These are phyloP conservation scores for Tangara arthus DNA, from an alignment of 2,797 vertebrate species.

Conservation along the genomic window DNA sequence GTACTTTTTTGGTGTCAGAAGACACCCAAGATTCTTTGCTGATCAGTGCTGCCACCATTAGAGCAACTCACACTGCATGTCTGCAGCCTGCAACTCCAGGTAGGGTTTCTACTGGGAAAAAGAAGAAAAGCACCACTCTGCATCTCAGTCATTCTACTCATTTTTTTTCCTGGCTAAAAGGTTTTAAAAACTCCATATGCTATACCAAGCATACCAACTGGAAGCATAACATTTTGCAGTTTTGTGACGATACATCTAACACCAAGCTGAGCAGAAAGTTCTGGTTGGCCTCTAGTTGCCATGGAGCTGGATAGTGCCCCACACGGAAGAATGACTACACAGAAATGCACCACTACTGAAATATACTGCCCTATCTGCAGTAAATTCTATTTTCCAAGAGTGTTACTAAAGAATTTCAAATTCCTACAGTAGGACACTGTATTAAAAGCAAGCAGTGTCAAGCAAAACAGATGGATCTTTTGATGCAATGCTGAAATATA, in stretches of 20 bases:
- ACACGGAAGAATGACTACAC: neutral
- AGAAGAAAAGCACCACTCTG: neutral
- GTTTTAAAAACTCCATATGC: neutral
- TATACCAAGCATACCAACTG: neutral
- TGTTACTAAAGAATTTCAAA: neutral
- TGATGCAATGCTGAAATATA: neutral
- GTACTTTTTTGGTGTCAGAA: neutral
- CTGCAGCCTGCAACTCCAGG: neutral
- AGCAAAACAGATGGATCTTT: neutral
- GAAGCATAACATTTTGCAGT: neutral
- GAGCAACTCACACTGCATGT: neutral
- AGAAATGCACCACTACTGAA: neutral
- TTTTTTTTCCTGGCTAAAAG: neutral
- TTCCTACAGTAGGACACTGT: neutral
- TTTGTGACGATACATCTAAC: neutral
- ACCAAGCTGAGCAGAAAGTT: neutral
- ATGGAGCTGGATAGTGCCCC: neutral
- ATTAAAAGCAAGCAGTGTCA: neutral
- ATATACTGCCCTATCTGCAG: neutral
- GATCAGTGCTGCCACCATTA: neutral
- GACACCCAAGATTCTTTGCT: neutral
- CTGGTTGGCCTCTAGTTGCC: conserved; percentile 8
- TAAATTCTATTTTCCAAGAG: neutral
- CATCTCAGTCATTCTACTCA: neutral
- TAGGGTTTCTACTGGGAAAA: neutral